Conservation (phyloP, 1,140 invertebrate species). For the Olivierus martensii region DNA sequence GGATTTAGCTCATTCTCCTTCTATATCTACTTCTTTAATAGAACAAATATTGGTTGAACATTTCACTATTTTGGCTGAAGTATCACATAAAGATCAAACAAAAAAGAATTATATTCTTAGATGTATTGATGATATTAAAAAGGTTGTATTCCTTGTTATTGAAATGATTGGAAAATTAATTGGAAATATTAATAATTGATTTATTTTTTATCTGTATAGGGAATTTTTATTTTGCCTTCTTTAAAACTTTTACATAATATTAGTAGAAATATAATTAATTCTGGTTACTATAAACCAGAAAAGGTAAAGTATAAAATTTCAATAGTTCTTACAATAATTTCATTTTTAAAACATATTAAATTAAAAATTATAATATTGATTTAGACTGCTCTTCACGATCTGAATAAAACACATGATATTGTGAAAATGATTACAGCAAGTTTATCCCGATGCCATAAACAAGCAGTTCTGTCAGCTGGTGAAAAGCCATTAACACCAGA, state of each 20-base stretch:
- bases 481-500: slow-evolving; percentile 26
- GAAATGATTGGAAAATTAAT: not conserved
- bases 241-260: slow-evolving; percentile 36
- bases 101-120: slow-evolving; percentile 32
- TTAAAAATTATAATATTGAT: slow-evolving; percentile 9
- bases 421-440: slow-evolving; percentile 36
- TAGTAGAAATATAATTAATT: slow-evolving; percentile 34
- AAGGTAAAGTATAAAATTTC: slow-evolving; percentile 30
- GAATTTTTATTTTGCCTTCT: slow-evolving; percentile 33
- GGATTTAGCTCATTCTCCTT: slow-evolving; percentile 35
- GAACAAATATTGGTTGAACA: slow-evolving; percentile 38
- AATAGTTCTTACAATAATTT: too few relatives aligned
- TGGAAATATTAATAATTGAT: not conserved
- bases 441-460: slow-evolving; percentile 35
- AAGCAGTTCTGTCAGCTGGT: slow-evolving; percentile 25
- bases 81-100: slow-evolving; percentile 33
- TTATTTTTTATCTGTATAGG: slow-evolving; percentile 19
- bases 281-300: slow-evolving; percentile 33
- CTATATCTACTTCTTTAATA: slow-evolving; percentile 32
- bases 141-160: slow-evolving; percentile 21
- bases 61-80: slow-evolving; percentile 36
- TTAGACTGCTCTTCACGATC: slow-evolving; percentile 34
- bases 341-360: too few relatives aligned
- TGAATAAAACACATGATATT: slow-evolving; percentile 37
- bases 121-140: slow-evolving; percentile 40